Evolutionary conservation across 1,140 invertebrate species (phyloP).

Genomic region (Pteromalus puparum): DNA sequence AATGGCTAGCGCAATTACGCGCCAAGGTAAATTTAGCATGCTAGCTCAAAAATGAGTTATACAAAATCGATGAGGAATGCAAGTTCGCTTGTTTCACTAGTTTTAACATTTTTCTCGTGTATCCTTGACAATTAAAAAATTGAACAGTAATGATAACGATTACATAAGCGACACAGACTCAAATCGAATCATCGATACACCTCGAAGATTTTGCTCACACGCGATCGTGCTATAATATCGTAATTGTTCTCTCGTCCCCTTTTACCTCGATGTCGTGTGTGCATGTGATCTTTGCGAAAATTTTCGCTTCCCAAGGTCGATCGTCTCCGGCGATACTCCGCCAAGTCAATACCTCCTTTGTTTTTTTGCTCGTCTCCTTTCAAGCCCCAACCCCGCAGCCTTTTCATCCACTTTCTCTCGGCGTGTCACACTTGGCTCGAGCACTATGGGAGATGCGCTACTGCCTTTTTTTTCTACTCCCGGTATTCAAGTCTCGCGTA

Average conservation of each 20-base stretch:
- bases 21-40: not conserved
- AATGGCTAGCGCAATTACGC: not conserved
- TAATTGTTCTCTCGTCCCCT: conserved; percentile 26
- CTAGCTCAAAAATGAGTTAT: not conserved
- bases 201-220: not conserved
- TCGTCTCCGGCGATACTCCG: conserved; percentile 31
- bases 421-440: not conserved
- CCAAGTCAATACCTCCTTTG: conserved; percentile 25
- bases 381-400: not conserved
- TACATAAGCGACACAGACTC: not conserved
- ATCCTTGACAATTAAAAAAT: no score
- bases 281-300: conserved; percentile 40
- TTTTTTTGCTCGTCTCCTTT: conserved; percentile 2
- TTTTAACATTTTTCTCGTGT: no score
- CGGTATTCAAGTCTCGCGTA: no score
- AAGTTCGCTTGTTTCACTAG: no score
- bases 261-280: not conserved
- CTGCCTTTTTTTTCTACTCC: not conserved
- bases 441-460: not conserved
- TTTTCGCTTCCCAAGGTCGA: conserved; percentile 39
- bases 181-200: not conserved
- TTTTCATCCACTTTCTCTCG: not conserved
- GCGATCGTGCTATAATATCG: not conserved
- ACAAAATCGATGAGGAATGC: not conserved
- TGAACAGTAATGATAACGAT: no score